Evolutionary conservation across 2,888 invertebrate genomes (phyloP), one percentile per base, ranked within the genome.

Genomic region (Drosophila subquinaria): DNA sequence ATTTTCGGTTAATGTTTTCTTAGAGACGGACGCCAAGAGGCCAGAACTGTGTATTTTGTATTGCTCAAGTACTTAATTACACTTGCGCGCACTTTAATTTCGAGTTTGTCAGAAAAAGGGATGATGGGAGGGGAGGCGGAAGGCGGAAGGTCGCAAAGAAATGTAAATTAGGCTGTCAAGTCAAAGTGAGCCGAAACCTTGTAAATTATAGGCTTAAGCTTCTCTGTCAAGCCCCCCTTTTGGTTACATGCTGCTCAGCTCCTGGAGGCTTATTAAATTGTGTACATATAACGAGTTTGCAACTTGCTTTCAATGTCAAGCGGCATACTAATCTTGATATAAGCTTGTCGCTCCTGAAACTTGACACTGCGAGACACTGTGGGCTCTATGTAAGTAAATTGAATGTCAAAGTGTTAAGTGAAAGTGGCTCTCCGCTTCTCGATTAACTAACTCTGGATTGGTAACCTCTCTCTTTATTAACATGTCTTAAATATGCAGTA

Each of bases 81-180:
- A 89, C 90, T 85, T 82, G 88, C 90, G 86, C 85, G 78, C 88
- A 88, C 90, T 85, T 89, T 88, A 85, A 85, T 88, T 85, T 88
- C 73, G 63, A 77, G 70, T 74, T 80, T 47, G 27, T 47, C 50
- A 66, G 61, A 77, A 71, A 71, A 35, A 40, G 30, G 15, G 33
- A 10, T 15, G 8, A 17, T 5, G 1, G 3, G 40, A 11, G 23
- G 4, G 8, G 0, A 8, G 17, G 20, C 15, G 17, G 23, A 23
- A 23, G 23, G 20, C 15, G 17, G 35, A 30, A n/a, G 17, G 43
- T n/a, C 9, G 62, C 53, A 64, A 77, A 77, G 65, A 80, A 76
- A 73, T 82, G 77, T 67, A 71, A 77, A 77, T 77, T 75, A 79
- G 82, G 69, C 70, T 76, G 76, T 52, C 76, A 89, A 88, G 87